A percentile compares a stretch with the other conserved stretches of the same genome.
Evolutionary conservation across 2,113 vertebrate genomes (phyloP).

Genomic region (Pardalotus punctatus): DNA sequence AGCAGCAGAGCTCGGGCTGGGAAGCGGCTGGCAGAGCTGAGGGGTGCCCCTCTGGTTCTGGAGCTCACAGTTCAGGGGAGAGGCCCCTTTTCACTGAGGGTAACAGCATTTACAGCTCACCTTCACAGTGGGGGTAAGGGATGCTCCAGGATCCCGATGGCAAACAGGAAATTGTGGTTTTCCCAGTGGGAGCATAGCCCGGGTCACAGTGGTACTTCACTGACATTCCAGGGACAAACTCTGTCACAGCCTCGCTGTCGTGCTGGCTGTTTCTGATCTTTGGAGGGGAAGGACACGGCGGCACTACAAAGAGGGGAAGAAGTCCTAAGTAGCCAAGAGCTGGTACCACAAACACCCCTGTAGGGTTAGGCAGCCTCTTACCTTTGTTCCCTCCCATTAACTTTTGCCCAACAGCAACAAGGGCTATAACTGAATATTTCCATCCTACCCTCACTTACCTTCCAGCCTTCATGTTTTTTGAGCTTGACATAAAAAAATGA

Average conservation of each 20-base stretch:
- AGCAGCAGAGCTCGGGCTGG: neutral
- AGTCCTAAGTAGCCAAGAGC: neutral
- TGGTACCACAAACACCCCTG: neutral
- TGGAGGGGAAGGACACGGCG: slow-evolving; percentile 18
- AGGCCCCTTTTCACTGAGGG: fast-evolving
- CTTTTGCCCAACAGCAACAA: neutral
- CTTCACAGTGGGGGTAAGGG: slow-evolving; percentile 49
- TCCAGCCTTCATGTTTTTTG: neutral
- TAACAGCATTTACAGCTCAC: neutral
- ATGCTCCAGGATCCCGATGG: slow-evolving; percentile 61
- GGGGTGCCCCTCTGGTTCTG: neutral
- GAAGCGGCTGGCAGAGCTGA: neutral
- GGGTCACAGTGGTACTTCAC: slow-evolving; percentile 66
- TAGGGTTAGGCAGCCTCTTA: neutral
- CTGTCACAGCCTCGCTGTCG: neutral
- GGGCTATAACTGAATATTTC: neutral
- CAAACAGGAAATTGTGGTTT: slow-evolving; percentile 47
- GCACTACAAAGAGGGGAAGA: neutral
- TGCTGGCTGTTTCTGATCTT: neutral
- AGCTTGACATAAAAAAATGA: neutral
- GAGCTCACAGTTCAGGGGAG: neutral
- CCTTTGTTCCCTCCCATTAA: neutral
- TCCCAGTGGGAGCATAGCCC: slow-evolving; percentile 51
- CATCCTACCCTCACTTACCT: neutral
- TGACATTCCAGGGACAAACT: slow-evolving; percentile 33